These are phyloP conservation scores for Corella eumyota DNA, from an alignment of 23 tunicate genomes.

Conservation along the genomic window DNA sequence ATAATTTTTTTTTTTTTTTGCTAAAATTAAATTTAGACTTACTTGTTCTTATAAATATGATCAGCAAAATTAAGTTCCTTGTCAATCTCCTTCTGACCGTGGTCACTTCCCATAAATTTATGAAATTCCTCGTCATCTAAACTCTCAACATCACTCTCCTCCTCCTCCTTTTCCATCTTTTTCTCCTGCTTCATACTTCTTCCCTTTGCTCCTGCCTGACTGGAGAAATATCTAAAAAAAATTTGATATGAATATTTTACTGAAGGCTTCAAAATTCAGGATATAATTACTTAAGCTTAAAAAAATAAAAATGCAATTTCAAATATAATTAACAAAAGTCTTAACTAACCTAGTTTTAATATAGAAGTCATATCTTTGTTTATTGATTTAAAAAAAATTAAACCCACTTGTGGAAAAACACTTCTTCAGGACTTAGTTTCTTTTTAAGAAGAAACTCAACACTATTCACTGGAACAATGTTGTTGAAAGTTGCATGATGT, in stretches of 20 bases:
- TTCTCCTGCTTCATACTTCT: background rate
- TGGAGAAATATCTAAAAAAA: constrained; percentile 2
- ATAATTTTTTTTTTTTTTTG: background rate
- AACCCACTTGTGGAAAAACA: constrained; percentile 57
- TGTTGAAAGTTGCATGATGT: constrained; percentile 4
- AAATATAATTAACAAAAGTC: too few relatives aligned
- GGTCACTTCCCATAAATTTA: constrained; percentile 34
- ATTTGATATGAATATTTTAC: background rate
- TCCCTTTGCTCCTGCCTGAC: constrained; percentile 1
- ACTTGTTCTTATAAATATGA: constrained; percentile 34
- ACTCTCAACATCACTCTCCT: constrained; percentile 35
- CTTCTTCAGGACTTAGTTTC: constrained; percentile 53
- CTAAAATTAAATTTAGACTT: background rate
- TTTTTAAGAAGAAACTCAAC: constrained; percentile 40
- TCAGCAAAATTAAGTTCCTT: constrained; percentile 39
- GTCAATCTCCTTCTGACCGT: constrained; percentile 49
- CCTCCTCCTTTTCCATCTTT: constrained; percentile 9
- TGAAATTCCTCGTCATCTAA: constrained; percentile 79
- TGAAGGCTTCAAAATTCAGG: background rate
- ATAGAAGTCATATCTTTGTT: background rate
- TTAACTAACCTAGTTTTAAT: too few relatives aligned
- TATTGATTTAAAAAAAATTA: background rate
- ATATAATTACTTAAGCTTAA: background rate
- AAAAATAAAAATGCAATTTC: background rate
- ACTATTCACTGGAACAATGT: constrained; percentile 42